These are phyloP conservation scores for Cherax destructor DNA, from an alignment of 1,140 invertebrate species.

Conservation along the genomic window DNA sequence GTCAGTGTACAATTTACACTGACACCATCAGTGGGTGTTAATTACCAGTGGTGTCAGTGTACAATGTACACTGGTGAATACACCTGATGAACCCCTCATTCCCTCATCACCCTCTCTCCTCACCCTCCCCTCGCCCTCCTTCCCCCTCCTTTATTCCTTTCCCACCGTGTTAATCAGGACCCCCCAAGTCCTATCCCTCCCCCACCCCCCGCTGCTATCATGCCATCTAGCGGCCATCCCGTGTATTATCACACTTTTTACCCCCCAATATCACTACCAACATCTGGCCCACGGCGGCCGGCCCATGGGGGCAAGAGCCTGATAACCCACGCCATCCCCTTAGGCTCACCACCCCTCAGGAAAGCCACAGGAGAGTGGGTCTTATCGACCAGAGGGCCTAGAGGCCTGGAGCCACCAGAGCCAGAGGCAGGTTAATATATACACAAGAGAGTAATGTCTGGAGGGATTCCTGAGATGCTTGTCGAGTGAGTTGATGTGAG, in stretches of 20 bases:
- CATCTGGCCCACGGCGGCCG: conserved; percentile 25
- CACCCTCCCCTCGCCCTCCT: not conserved
- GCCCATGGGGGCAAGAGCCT: not conserved
- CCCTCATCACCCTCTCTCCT: not conserved
- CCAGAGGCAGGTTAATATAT: not conserved
- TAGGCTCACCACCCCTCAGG: not conserved
- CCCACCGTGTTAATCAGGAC: too few relatives aligned
- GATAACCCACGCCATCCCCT: not conserved
- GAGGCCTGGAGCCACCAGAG: not conserved
- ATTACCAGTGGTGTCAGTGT: too few relatives aligned
- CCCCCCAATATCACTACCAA: conserved; percentile 27
- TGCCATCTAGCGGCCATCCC: conserved; percentile 34
- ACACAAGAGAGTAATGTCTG: not conserved
- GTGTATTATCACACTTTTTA: conserved; percentile 61
- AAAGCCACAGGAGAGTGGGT: not conserved
- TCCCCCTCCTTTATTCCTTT: too few relatives aligned
- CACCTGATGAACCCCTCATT: too few relatives aligned
- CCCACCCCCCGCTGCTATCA: conserved; percentile 33
- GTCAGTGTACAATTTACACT: too few relatives aligned
- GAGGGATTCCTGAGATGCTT: not conserved
- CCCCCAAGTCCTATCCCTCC: not conserved
- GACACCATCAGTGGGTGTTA: too few relatives aligned
- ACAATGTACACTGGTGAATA: too few relatives aligned
- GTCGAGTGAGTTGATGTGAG: too few relatives aligned
- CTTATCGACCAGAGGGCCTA: not conserved